Conservation (phyloP, 2,113 vertebrate genomes). For the Oreotrochilus melanogaster region DNA sequence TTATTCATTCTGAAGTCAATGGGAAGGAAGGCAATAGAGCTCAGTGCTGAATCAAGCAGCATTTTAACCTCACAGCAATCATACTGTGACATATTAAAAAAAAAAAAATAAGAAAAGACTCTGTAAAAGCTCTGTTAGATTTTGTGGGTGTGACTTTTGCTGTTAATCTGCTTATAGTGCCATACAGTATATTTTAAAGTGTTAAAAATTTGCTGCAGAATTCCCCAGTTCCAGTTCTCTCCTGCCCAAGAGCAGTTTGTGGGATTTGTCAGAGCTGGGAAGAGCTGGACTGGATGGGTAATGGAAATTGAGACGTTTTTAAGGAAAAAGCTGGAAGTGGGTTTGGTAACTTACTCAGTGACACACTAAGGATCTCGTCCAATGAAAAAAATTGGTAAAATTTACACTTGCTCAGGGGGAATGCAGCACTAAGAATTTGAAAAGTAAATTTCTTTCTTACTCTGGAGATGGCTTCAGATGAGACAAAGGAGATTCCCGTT, state of each 20-base stretch:
- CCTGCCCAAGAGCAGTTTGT: background rate
- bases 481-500: background rate
- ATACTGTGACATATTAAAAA: background rate
- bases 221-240: background rate
- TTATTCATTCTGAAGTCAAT: slow-evolving; percentile 65
- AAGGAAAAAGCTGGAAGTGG: slow-evolving; percentile 23
- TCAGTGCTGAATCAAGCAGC: background rate
- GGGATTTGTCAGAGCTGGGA: background rate
- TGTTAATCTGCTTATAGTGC: background rate
- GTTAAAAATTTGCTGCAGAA: background rate
- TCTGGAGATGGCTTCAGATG: background rate
- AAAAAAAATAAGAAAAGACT: background rate
- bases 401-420: background rate
- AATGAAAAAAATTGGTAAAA: background rate
- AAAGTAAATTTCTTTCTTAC: background rate
- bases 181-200: background rate
- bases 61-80: background rate
- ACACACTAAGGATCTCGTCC: background rate
- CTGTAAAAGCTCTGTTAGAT: background rate
- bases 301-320: background rate
- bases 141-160: background rate
- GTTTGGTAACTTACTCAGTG: slow-evolving; percentile 7
- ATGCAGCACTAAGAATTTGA: background rate
- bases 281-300: background rate
- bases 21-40: slow-evolving; percentile 35